These are phyloP conservation scores for Bombycilla garrulus DNA, from an alignment of 2,113 vertebrate genomes.

Conservation along the genomic window DNA sequence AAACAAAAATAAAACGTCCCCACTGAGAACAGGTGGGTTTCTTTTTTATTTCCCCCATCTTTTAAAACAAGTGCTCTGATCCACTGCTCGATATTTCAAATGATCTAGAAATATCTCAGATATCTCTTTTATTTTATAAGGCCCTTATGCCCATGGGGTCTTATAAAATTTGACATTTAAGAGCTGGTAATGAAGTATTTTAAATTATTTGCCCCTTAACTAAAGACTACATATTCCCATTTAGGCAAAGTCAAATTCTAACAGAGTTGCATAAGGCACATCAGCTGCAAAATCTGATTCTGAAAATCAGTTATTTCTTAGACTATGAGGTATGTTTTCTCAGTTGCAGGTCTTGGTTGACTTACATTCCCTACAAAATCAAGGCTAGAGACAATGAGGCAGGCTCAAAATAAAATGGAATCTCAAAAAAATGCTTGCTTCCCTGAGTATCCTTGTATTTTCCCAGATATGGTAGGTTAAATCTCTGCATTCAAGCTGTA, in stretches of 20 bases:
- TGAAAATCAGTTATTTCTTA: background rate
- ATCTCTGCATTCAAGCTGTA: background rate
- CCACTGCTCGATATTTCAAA: background rate
- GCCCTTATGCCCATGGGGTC: background rate
- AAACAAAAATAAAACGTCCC: background rate
- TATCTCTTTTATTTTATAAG: no score
- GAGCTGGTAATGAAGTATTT: background rate
- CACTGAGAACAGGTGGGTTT: background rate
- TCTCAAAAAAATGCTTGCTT: background rate
- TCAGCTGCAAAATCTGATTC: background rate
- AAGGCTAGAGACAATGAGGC: background rate
- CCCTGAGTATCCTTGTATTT: background rate
- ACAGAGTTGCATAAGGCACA: rapidly evolving
- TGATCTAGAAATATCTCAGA: background rate
- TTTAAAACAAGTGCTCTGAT: background rate
- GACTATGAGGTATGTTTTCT: background rate
- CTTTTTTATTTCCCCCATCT: background rate
- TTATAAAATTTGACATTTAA: background rate
- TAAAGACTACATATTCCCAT: background rate
- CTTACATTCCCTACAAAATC: background rate
- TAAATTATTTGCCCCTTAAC: background rate
- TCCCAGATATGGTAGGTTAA: rapidly evolving
- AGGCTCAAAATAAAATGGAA: background rate
- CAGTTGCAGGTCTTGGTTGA: background rate
- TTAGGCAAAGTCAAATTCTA: background rate